Conservation (phyloP, 2,797 vertebrate species). For the Borostomias antarcticus region DNA sequence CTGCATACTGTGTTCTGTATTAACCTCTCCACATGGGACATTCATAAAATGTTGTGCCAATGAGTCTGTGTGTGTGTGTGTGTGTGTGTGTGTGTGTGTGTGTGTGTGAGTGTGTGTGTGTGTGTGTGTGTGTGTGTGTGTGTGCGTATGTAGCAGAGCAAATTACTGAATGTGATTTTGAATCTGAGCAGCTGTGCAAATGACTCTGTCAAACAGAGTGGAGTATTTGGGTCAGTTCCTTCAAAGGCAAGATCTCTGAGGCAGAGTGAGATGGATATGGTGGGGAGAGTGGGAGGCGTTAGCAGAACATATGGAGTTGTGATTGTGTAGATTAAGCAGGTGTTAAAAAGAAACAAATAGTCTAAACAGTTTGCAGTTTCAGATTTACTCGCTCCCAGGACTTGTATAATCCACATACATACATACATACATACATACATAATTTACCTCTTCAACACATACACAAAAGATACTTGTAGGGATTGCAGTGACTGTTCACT, state of each 20-base stretch:
- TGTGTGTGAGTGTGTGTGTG: constrained; percentile 1
- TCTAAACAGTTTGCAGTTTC: constrained; percentile 38
- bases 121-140: background rate
- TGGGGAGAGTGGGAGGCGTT: constrained; percentile 64
- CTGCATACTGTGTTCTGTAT: background rate
- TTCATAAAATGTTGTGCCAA: too few species aligned
- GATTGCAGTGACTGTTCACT: too few species aligned
- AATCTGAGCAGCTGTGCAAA: constrained; percentile 66
- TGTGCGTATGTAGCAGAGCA: constrained; percentile 28
- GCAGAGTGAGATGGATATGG: constrained; percentile 61
- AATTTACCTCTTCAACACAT: background rate
- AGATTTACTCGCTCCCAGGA: constrained; percentile 14
- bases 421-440: too few species aligned
- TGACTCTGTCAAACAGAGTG: constrained; percentile 56
- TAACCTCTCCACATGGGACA: background rate
- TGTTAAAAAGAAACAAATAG: constrained; percentile 48
- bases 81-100: constrained; percentile 7
- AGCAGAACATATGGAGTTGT: constrained; percentile 69
- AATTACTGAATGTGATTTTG: constrained; percentile 64
- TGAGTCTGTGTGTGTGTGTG: constrained; percentile 12
- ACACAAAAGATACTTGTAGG: background rate
- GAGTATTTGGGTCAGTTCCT: constrained; percentile 75
- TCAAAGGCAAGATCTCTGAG: constrained; percentile 66
- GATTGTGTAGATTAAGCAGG: constrained; percentile 70
- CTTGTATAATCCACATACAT: constrained; percentile 4